phyloP scores from a whole-genome alignment of 2,888 invertebrate species.

The Pachliopta kotzebuea region DNA sequence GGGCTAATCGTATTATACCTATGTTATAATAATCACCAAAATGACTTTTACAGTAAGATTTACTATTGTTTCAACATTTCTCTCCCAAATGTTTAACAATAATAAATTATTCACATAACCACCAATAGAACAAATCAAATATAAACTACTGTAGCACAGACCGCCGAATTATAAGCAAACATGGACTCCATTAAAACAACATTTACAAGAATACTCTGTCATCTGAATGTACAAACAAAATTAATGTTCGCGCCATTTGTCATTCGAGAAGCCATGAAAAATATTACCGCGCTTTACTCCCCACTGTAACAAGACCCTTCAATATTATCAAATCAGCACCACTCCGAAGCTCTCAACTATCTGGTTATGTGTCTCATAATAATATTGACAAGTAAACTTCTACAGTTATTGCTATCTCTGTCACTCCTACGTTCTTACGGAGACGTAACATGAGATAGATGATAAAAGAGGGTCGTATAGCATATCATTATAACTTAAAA shows the following conservation, averaged over 20 bases:
- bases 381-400: conserved; percentile 32
- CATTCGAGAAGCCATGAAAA: conserved; percentile 52
- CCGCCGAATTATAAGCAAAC: conserved; percentile 33
- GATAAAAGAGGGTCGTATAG: conserved; percentile 57
- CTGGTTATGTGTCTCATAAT: conserved; percentile 40
- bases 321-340: conserved; percentile 36
- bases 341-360: conserved; percentile 39
- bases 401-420: conserved; percentile 36
- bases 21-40: neutral
- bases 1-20: no score
- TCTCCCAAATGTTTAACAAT: neutral
- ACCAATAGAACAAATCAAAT: conserved; percentile 38
- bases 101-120: neutral
- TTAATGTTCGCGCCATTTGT: conserved; percentile 48
- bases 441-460: conserved; percentile 39
- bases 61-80: neutral
- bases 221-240: conserved; percentile 53
- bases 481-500: conserved; percentile 60
- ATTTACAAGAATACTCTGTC: conserved; percentile 51
- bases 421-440: conserved; percentile 32
- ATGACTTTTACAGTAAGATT: neutral
- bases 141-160: conserved; percentile 41
- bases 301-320: conserved; percentile 40
- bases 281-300: conserved; percentile 37
- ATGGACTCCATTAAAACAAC: conserved; percentile 50